Conservation (phyloP, 1,140 invertebrate species). For the Cheumatopsyche charites region DNA sequence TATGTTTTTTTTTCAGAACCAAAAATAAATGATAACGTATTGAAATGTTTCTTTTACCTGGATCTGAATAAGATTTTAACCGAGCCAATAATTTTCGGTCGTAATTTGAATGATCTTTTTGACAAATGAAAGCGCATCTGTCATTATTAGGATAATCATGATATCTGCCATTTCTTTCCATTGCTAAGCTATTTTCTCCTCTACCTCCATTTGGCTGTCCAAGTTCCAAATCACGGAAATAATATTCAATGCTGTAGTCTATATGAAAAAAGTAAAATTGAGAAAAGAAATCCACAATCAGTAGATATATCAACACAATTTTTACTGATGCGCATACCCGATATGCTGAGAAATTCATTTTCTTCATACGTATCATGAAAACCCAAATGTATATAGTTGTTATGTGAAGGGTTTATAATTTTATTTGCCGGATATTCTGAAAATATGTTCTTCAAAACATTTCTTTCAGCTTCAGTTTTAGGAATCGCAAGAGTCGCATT, state of each 20-base stretch:
- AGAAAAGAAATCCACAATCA: too few relatives aligned
- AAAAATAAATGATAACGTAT: too few relatives aligned
- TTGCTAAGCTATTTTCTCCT: neutral
- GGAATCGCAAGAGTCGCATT: constrained; percentile 29
- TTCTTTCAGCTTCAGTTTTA: constrained; percentile 11
- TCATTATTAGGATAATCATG: neutral
- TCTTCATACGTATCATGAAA: constrained; percentile 24
- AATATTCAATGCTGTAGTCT: constrained; percentile 2
- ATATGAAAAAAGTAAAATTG: too few relatives aligned
- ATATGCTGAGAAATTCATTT: neutral
- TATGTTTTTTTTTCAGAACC: too few relatives aligned
- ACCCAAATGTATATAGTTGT: constrained; percentile 10
- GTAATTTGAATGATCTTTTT: neutral
- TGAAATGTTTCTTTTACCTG: too few relatives aligned
- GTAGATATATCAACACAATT: too few relatives aligned
- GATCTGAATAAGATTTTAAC: too few relatives aligned
- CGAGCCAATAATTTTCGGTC: too few relatives aligned
- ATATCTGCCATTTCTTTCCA: neutral
- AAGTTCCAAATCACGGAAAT: neutral
- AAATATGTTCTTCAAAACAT: constrained; percentile 9
- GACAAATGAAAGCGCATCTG: neutral
- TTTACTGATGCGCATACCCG: constrained; percentile 1
- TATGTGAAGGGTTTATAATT: neutral
- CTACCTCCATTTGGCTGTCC: neutral
- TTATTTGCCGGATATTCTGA: neutral